These are phyloP conservation scores for Megalurothrips usitatus DNA, from an alignment of 2,888 invertebrate species.

Conservation along the genomic window DNA sequence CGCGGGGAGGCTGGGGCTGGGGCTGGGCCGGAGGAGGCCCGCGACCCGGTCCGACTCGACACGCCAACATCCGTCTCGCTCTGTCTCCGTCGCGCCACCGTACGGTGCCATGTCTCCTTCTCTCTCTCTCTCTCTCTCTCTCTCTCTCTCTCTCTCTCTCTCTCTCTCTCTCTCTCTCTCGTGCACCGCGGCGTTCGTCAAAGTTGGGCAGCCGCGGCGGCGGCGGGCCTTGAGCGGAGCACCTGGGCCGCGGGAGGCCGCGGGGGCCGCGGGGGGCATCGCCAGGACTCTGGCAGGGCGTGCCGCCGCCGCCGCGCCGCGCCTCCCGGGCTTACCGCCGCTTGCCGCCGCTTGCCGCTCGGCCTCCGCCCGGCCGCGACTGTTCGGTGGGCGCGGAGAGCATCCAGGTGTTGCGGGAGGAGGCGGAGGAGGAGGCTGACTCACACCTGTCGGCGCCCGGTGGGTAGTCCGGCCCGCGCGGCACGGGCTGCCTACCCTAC, in stretches of 20 bases:
- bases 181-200: neutral
- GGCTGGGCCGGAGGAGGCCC: no score
- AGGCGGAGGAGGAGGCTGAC: conserved; percentile 28
- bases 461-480: no score
- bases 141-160: no score
- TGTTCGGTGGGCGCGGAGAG: no score
- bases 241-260: neutral
- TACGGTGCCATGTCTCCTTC: no score
- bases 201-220: neutral
- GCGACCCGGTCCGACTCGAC: no score
- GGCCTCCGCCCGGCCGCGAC: neutral
- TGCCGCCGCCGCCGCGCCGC: neutral
- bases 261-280: no score
- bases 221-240: neutral
- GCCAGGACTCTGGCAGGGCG: no score
- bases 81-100: no score
- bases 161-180: neutral
- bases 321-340: neutral
- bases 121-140: neutral
- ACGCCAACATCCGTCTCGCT: no score
- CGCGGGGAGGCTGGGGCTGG: no score
- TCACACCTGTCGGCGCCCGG: neutral
- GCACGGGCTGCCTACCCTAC: no score
- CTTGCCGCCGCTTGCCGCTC: neutral
- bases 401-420: conserved; percentile 33